Evolutionary conservation across 1,140 invertebrate genomes (phyloP).

Genomic region (fruit fly (Drosophila melanogaster)): DNA sequence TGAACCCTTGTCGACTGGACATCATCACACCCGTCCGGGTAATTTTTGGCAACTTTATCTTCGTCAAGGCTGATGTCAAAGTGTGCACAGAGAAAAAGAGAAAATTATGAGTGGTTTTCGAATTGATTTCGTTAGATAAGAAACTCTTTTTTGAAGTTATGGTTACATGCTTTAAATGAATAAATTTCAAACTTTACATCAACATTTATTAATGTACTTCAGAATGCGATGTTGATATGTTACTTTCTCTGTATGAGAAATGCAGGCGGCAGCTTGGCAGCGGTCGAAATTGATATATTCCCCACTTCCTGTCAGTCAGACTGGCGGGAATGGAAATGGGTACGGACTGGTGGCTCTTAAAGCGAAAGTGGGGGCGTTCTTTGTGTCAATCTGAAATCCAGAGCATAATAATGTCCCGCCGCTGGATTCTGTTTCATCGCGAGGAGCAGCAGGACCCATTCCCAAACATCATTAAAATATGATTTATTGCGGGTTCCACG

Average conservation of each 20-base stretch:
- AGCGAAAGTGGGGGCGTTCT: slow-evolving; percentile 20
- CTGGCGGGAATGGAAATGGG: slow-evolving; percentile 29
- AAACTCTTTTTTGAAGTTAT: background rate
- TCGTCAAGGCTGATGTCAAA: slow-evolving; percentile 18
- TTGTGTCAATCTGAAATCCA: slow-evolving; percentile 55
- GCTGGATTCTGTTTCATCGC: slow-evolving; percentile 63
- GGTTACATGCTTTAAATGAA: no score
- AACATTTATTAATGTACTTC: no score
- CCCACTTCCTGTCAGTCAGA: slow-evolving; percentile 54
- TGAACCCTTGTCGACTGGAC: slow-evolving; percentile 50
- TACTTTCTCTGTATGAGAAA: slow-evolving; percentile 20
- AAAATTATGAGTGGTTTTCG: background rate
- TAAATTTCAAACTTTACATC: background rate
- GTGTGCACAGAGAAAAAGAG: background rate
- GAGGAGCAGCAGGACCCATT: slow-evolving; percentile 51
- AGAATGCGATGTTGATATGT: background rate
- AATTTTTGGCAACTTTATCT: slow-evolving; percentile 37
- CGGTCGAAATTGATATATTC: slow-evolving; percentile 59
- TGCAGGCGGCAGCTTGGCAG: slow-evolving; percentile 20
- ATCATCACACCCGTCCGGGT: background rate
- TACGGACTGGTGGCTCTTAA: slow-evolving; percentile 8
- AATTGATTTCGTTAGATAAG: no score
- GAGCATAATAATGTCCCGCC: slow-evolving; percentile 53
- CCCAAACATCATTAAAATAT: slow-evolving; percentile 78
- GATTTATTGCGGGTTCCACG: slow-evolving; percentile 62